Conservation (phyloP, 2,113 vertebrate genomes). For the Diadophis punctatus region DNA sequence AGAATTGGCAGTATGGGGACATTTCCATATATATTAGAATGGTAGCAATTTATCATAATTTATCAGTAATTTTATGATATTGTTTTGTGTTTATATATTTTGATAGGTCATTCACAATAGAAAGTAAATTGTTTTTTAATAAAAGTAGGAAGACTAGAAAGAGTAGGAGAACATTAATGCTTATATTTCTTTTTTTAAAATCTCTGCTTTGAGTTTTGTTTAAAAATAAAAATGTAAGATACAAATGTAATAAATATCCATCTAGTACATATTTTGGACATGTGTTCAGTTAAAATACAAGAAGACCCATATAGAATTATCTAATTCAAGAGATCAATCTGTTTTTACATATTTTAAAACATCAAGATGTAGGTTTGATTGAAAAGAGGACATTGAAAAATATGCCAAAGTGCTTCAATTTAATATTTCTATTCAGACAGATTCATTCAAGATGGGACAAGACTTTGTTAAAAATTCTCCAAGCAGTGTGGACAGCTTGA, state of each 20-base stretch:
- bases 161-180: neutral
- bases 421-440: conserved; percentile 73
- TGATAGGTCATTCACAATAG: neutral
- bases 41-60: neutral
- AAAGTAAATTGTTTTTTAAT: neutral
- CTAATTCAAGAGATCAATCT: neutral
- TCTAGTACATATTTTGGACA: neutral
- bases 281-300: neutral
- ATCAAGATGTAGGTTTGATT: neutral
- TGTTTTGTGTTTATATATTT: neutral
- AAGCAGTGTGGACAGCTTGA: conserved; percentile 64
- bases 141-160: neutral
- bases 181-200: neutral
- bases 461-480: conserved; percentile 77
- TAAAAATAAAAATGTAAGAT: neutral
- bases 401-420: conserved; percentile 20
- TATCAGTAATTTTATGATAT: neutral
- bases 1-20: neutral
- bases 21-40: neutral
- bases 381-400: neutral
- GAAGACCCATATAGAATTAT: neutral
- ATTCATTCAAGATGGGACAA: conserved; percentile 92
- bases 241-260: neutral
- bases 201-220: neutral
- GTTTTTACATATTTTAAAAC: neutral